Percentiles rank a stretch among this genome's conserved stretches.
Evolutionary conservation across 2,113 vertebrate genomes (phyloP).

Genomic region (Zosterops borbonicus): DNA sequence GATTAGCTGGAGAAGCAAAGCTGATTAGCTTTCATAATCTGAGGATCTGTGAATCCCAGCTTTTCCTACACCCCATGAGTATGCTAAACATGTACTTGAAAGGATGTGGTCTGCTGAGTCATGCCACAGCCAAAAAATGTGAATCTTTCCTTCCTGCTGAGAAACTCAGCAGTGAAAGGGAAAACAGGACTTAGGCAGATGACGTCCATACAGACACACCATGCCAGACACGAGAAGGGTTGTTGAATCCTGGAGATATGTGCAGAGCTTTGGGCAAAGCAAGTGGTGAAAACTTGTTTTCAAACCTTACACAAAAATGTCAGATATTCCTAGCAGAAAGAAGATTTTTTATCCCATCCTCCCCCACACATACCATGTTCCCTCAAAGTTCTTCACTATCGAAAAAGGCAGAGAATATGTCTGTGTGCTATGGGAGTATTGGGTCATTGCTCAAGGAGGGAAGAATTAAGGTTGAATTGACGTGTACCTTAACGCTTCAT

Average conservation of each 20-base stretch:
- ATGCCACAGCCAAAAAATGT: background rate
- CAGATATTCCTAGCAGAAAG: background rate
- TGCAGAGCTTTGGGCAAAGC: background rate
- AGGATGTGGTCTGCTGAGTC: background rate
- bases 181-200: background rate
- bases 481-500: conserved; percentile 55
- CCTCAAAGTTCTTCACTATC: background rate
- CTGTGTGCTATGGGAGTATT: background rate
- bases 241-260: background rate
- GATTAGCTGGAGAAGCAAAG: conserved; percentile 25
- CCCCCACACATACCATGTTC: accelerated
- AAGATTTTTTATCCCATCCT: background rate
- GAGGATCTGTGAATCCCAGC: background rate
- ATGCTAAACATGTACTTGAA: background rate
- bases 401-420: background rate
- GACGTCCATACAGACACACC: background rate
- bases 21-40: conserved; percentile 37
- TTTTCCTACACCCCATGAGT: background rate
- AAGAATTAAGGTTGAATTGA: conserved; percentile 44
- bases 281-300: background rate
- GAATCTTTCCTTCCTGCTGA: background rate
- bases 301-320: accelerated
- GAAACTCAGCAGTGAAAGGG: background rate
- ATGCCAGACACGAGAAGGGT: background rate
- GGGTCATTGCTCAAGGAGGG: conserved; percentile 61